phyloP scores from a whole-genome alignment of 2,888 invertebrate genomes.

The Antitype chi region DNA sequence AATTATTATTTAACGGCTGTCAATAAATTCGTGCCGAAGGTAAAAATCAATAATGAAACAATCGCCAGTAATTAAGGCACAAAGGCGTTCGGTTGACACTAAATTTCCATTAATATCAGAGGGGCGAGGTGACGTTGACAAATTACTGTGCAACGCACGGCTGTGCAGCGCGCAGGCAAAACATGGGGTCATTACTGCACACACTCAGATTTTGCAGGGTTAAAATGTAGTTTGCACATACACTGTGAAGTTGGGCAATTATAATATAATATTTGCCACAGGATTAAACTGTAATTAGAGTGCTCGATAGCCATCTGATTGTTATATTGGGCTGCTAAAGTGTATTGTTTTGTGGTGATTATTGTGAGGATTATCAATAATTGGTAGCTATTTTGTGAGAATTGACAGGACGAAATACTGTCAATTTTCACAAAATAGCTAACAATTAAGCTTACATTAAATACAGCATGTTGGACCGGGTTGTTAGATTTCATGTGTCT shows the following conservation, averaged over 20 bases:
- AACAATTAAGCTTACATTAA: not conserved
- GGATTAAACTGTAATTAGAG: constrained; percentile 35
- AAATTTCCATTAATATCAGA: constrained; percentile 84
- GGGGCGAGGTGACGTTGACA: constrained; percentile 80
- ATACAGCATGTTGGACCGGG: not conserved
- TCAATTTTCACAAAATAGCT: no score
- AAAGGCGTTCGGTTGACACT: constrained; percentile 81
- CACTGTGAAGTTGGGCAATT: constrained; percentile 42
- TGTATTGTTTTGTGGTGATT: not conserved
- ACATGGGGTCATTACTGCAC: constrained; percentile 60
- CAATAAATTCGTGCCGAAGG: constrained; percentile 53
- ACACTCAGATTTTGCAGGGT: constrained; percentile 60
- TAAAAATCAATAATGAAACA: constrained; percentile 77
- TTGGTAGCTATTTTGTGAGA: not conserved
- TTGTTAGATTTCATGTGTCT: not conserved
- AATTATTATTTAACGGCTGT: constrained; percentile 18
- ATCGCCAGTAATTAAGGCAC: constrained; percentile 81
- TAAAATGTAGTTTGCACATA: constrained; percentile 50
- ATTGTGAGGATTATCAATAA: not conserved
- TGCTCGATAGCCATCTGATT: not conserved
- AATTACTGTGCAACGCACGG: constrained; percentile 75
- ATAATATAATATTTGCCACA: constrained; percentile 35
- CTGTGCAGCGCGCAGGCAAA: constrained; percentile 55
- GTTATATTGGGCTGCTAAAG: constrained; percentile 1
- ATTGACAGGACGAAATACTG: not conserved